Evolutionary conservation across 2,888 invertebrate genomes (phyloP), one percentile per base, ranked within the genome.

Genomic region (Heliconius ethilla): DNA sequence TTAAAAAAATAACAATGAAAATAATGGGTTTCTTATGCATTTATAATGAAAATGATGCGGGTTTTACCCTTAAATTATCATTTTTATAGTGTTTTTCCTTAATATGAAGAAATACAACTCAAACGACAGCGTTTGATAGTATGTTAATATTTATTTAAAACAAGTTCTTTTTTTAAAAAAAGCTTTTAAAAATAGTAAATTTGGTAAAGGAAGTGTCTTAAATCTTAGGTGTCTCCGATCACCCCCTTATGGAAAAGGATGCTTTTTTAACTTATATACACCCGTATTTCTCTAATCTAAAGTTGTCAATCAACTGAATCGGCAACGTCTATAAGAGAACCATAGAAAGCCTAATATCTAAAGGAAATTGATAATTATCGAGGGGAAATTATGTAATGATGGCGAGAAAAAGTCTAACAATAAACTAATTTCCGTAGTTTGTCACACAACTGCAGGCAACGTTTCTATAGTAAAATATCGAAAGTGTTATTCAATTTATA

Each of bases 291-390:
- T 45, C 13, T 0, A 45, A 45, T 45, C 45, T n/a, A n/a, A n/a
- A n/a, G n/a, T n/a, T n/a, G n/a, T n/a, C n/a, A n/a, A n/a, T n/a
- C n/a, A n/a, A 59, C 1, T 10, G n/a, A 22, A 59, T n/a, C 59
- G 59, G 59, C n/a, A n/a, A 11, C n/a, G 59, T n/a, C 59, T 59
- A 59, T 59, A n/a, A 59, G 59, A 22, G 40, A 37, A 25, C 9
- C 63, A 63, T 62, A 63, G 18, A 27, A 74, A 74, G 40, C 73
- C 67, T 59, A n/a, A n/a, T 62, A 63, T 67, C 62, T 69, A 79
- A 59, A 67, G 75, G 80, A 80, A 80, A 78, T 76, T 75, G 67
- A 29, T 45, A 78, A 78, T 80, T 75, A 76, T 22, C 62, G 7
- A 29, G 62, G 75, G 80, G 75, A 78, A 80, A 78, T 55, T 45